Percentiles rank a stretch among this genome's conserved stretches.
These are phyloP conservation scores for Galeruca laticollis DNA, from an alignment of 2,888 invertebrate genomes.

Conservation along the genomic window DNA sequence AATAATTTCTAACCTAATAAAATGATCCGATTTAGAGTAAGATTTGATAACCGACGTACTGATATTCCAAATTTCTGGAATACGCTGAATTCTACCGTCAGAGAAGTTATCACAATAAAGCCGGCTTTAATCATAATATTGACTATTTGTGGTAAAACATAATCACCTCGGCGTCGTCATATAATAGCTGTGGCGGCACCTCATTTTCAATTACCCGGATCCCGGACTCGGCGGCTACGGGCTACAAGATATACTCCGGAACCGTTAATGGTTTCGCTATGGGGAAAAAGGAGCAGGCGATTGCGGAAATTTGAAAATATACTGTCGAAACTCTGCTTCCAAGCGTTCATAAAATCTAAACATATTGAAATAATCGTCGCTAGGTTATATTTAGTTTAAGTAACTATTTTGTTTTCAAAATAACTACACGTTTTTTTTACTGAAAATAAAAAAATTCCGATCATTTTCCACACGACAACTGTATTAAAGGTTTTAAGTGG, in stretches of 20 bases:
- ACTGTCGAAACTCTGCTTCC: slow-evolving; percentile 10
- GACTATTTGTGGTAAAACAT: slow-evolving; percentile 49
- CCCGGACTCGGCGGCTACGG: slow-evolving; percentile 43
- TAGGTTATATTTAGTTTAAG: neutral
- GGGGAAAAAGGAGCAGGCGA: slow-evolving; percentile 25
- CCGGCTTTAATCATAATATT: slow-evolving; percentile 47
- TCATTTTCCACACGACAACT: slow-evolving; percentile 28
- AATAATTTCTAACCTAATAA: neutral
- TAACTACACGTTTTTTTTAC: too few species aligned
- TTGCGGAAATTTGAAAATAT: slow-evolving; percentile 29
- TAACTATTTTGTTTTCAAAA: neutral
- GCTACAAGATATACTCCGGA: slow-evolving; percentile 41
- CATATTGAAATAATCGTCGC: neutral
- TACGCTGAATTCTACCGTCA: neutral
- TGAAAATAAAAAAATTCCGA: slow-evolving; percentile 11
- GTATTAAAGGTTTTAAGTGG: slow-evolving; percentile 18
- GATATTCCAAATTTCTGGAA: neutral
- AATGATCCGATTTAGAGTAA: neutral
- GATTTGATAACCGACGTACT: neutral
- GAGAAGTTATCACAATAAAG: slow-evolving; percentile 42
- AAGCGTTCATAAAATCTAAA: neutral
- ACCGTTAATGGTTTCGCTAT: slow-evolving; percentile 38
- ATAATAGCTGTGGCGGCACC: slow-evolving; percentile 52
- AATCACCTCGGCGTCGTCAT: slow-evolving; percentile 47
- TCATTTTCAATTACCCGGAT: slow-evolving; percentile 54